Conservation (phyloP, 2,113 vertebrate species). For the Lycaon pictus region DNA sequence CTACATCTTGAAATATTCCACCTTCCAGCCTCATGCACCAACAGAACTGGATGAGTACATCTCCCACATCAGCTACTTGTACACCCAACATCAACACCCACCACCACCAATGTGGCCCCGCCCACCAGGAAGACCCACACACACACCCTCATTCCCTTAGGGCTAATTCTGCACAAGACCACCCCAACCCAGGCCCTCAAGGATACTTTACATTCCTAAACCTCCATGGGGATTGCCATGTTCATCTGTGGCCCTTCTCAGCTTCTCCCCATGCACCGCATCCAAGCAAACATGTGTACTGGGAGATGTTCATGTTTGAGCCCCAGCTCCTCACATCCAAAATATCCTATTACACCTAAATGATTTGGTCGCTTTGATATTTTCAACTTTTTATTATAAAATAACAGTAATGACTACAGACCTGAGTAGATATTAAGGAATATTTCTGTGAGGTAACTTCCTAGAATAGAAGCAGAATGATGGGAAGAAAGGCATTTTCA, state of each 20-base stretch:
- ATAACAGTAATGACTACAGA: not conserved
- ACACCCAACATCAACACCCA: not conserved
- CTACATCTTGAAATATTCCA: not conserved
- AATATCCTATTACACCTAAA: not conserved
- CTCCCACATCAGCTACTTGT: fast-evolving
- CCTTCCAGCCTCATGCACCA: not conserved
- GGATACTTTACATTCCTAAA: not conserved
- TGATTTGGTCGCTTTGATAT: not conserved
- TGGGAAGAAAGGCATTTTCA: not conserved
- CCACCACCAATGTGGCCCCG: fast-evolving
- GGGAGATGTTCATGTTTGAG: not conserved
- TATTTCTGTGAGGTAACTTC: not conserved
- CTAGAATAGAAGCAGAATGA: not conserved
- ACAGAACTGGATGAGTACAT: too few species aligned
- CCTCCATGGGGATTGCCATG: not conserved
- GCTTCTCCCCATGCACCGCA: not conserved
- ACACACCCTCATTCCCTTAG: too few species aligned
- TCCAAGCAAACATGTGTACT: not conserved
- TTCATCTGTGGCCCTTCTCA: not conserved
- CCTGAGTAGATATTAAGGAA: not conserved
- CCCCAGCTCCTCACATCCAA: not conserved
- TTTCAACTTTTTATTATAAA: not conserved
- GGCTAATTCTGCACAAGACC: fast-evolving
- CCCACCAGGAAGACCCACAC: not conserved
- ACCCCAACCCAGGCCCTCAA: not conserved